Conservation (phyloP, 2,888 invertebrate genomes). For the Habroteleia sp. region DNA sequence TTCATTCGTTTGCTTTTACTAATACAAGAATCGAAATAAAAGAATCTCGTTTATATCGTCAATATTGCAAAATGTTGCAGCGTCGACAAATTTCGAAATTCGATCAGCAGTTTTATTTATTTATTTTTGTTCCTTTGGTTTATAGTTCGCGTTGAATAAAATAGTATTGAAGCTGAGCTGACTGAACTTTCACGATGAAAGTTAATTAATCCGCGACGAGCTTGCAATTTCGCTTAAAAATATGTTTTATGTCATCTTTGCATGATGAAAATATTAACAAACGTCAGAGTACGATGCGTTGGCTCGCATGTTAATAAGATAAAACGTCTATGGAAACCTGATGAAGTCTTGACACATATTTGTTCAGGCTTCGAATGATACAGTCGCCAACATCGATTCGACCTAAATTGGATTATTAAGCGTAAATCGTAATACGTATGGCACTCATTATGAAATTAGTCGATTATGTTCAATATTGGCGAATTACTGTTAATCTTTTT, state of each 20-base stretch:
- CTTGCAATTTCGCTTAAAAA: too few species aligned
- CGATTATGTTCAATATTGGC: too few species aligned
- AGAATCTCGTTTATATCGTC: slow-evolving; percentile 15
- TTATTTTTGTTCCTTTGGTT: too few species aligned
- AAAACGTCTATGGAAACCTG: slow-evolving; percentile 53
- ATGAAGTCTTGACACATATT: slow-evolving; percentile 57
- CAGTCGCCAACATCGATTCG: slow-evolving; percentile 40
- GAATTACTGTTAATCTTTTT: too few species aligned
- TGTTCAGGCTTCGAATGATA: slow-evolving; percentile 53
- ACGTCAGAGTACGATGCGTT: slow-evolving; percentile 13
- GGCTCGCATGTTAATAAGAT: slow-evolving; percentile 51
- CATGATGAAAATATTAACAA: slow-evolving; percentile 43
- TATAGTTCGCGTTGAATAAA: too few species aligned
- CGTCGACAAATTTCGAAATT: slow-evolving; percentile 16
- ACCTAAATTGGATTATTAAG: slow-evolving; percentile 44
- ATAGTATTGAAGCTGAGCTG: too few species aligned
- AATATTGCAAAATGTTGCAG: slow-evolving; percentile 19
- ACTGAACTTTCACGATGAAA: not conserved
- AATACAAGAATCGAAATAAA: slow-evolving; percentile 37
- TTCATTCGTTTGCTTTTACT: slow-evolving; percentile 32
- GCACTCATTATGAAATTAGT: slow-evolving; percentile 14
- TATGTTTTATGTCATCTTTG: slow-evolving; percentile 12
- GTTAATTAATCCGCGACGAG: too few species aligned
- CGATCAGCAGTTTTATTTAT: not conserved
- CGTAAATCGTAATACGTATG: slow-evolving; percentile 14